Evolutionary conservation across 2,888 invertebrate genomes (phyloP), one percentile per base, ranked within the genome.

Genomic region (Caenorhabditis imperialis): DNA sequence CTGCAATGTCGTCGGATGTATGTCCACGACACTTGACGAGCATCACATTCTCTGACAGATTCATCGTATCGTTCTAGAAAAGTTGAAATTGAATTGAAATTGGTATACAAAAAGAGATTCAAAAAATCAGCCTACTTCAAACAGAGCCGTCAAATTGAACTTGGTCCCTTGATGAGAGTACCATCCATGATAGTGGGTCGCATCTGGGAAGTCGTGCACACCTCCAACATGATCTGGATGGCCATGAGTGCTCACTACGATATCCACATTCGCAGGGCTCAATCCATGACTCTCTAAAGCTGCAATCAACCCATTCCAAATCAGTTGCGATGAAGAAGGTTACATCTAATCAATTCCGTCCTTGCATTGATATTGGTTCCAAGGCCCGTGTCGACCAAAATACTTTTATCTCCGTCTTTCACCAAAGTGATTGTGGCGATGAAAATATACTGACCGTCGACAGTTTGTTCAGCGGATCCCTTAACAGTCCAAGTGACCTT

Each of bases 301-400:
- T 71, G 40, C 30, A 65, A 47, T 3, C 18, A n/a, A n/a, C 1
- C 1, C 2, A n/a, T 2, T 22, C 44, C 20, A 22, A 18, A 27
- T 18, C 1, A 30, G 16, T 8, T 16, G 30, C 18, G 16, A 27
- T 16, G 12, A 44, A 14, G 20, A 5, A 18, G 10, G 5, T 51
- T 47, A 86, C 86, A 80, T 74, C 54, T 70, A n/a, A 86, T 47
- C 27, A 86, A 63, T 54, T 78, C 77, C 1, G 84, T 86, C 42
- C 84, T 67, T n/a, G 81, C 85, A 60, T 86, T 86, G 38, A 86
- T 85, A 72, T 86, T 85, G 8, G 86, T 86, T 12, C 82, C 86
- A 8, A 86, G 72, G 5, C 86, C 86, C 3, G 86, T 86, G 73
- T 86, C 86, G 18, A 86, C 84, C 2, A 86, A 73, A 53, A 86